These are phyloP conservation scores for Empis stercorea DNA, from an alignment of 2,888 invertebrate species.

Conservation along the genomic window DNA sequence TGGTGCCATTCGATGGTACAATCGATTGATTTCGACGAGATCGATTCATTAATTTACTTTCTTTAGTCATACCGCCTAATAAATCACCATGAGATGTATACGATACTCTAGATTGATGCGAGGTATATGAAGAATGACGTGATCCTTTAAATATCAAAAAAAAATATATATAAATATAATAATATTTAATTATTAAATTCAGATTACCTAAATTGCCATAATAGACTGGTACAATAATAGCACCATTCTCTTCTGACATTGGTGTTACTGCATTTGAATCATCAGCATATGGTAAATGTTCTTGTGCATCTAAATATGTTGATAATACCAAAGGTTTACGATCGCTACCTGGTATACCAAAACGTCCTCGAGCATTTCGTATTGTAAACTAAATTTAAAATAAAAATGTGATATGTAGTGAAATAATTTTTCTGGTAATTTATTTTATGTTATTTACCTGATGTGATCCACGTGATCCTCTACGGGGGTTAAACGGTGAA, in stretches of 20 bases:
- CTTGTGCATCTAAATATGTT: constrained; percentile 86
- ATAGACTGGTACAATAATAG: constrained; percentile 84
- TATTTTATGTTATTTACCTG: constrained; percentile 32
- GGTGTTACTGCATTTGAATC: constrained; percentile 96
- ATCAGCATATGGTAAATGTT: constrained; percentile 93
- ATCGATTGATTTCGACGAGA: constrained; percentile 59
- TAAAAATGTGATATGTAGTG: too few relatives aligned
- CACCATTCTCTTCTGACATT: constrained; percentile 95
- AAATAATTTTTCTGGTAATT: not conserved
- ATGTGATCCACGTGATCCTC: constrained; percentile 83
- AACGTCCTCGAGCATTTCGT: constrained; percentile 65
- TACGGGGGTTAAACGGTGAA: constrained; percentile 87
- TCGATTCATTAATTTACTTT: constrained; percentile 65
- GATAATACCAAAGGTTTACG: constrained; percentile 87
- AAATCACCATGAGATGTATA: constrained; percentile 91
- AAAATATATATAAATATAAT: not conserved
- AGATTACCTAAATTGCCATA: constrained; percentile 65
- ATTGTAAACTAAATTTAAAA: constrained; percentile 54
- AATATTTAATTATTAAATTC: not conserved
- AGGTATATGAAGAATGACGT: constrained; percentile 89
- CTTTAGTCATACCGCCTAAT: constrained; percentile 77
- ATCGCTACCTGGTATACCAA: constrained; percentile 72
- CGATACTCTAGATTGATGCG: constrained; percentile 84
- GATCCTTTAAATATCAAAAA: constrained; percentile 44
- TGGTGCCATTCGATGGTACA: constrained; percentile 41